These are phyloP conservation scores for Drosophila rellima DNA, from an alignment of 2,888 invertebrate species.

Conservation along the genomic window DNA sequence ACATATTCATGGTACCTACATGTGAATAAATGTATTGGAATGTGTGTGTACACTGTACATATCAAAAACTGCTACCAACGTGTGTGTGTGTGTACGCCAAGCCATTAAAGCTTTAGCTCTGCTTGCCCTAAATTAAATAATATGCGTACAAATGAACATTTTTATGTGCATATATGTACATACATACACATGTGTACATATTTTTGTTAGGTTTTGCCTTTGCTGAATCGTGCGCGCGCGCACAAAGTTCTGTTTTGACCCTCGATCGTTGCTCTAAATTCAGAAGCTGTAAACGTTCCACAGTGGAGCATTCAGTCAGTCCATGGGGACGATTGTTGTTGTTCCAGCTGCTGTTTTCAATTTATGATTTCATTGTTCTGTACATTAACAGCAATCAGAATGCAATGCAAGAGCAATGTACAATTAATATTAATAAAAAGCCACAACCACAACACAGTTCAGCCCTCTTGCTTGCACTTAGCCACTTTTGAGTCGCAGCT, in stretches of 20 bases:
- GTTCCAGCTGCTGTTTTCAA: constrained; percentile 27
- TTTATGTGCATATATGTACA: constrained; percentile 5
- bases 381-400: constrained; percentile 37
- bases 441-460: constrained; percentile 6
- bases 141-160: constrained; percentile 41
- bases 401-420: constrained; percentile 17
- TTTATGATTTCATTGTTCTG: constrained; percentile 40
- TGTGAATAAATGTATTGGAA: background rate
- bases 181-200: constrained; percentile 1
- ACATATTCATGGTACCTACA: background rate
- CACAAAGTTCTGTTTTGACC: constrained; percentile 27
- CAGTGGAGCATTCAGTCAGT: constrained; percentile 10
- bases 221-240: constrained; percentile 26
- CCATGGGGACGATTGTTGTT: constrained; percentile 28
- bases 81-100: constrained; percentile 22
- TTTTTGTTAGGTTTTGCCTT: background rate
- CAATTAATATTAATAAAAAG: constrained; percentile 27
- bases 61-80: constrained; percentile 18
- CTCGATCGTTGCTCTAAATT: constrained; percentile 41
- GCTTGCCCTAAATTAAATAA: constrained; percentile 55
- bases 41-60: constrained; percentile 11
- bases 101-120: constrained; percentile 33
- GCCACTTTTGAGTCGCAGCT: background rate
- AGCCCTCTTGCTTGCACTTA: background rate
- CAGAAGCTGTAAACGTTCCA: constrained; percentile 34